Conservation (phyloP, 2,888 invertebrate species). For the Tholera decimalis region DNA sequence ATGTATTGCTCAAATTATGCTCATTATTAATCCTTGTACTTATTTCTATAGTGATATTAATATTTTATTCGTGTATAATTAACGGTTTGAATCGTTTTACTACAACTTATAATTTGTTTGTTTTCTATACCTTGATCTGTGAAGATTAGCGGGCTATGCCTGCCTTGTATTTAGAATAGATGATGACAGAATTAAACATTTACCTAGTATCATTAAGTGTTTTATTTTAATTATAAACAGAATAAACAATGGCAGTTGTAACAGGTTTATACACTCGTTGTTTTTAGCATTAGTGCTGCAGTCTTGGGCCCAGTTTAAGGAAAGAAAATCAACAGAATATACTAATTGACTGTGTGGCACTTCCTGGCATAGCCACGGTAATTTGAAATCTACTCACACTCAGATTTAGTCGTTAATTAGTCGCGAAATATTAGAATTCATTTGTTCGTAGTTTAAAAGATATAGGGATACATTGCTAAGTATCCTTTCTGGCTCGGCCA, state of each 20-base stretch:
- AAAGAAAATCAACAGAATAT: neutral
- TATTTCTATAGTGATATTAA: conserved; percentile 75
- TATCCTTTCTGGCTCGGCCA: too few species aligned
- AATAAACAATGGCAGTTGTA: conserved; percentile 36
- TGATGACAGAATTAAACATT: conserved; percentile 87
- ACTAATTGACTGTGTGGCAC: too few species aligned
- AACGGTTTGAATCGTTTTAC: conserved; percentile 57
- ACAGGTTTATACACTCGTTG: conserved; percentile 1
- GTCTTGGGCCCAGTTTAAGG: neutral
- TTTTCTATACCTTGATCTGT: conserved; percentile 81
- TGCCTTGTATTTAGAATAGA: conserved; percentile 86
- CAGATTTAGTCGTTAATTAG: too few species aligned
- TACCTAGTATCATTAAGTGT: conserved; percentile 81
- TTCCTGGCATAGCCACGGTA: too few species aligned
- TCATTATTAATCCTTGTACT: conserved; percentile 80
- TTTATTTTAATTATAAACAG: conserved; percentile 64
- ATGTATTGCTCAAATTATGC: conserved; percentile 89
- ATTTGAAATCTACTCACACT: too few species aligned
- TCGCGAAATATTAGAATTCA: too few species aligned
- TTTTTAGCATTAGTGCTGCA: conserved; percentile 1
- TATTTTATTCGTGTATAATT: conserved; percentile 69
- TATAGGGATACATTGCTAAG: too few species aligned
- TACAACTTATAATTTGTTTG: conserved; percentile 63
- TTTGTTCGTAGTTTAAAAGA: too few species aligned
- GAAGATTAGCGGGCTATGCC: conserved; percentile 77